Evolutionary conservation across 2,888 invertebrate genomes (phyloP), one percentile per base, ranked within the genome.

Genomic region (Eulithis prunata): DNA sequence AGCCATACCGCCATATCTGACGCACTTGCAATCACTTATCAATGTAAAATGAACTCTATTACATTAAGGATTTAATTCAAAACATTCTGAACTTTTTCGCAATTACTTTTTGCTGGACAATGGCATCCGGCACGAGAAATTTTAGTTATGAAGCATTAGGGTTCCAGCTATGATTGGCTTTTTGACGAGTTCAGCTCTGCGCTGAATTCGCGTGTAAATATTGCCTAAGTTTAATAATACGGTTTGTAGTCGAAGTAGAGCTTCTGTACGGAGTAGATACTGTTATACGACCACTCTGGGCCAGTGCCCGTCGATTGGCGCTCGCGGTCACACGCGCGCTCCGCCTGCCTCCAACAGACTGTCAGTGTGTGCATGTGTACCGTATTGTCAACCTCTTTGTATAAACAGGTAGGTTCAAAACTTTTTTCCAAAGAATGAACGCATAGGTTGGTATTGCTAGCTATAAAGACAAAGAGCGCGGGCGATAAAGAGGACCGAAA

Each of bases 331-430:
- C 88, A 87, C 91, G 90, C 84, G 78, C 77, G 76, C 78, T 77
- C 74, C 75, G 80, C 75, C 77, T 72, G 76, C 80, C 75, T 76
- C 76, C 78, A 80, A 76, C 83, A 79, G 71, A 76, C 78, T 86
- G 81, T 81, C 82, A 75, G 84, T 87, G 87, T 85, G 88, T 86
- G 86, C 84, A 87, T 88, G 87, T 84, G 86, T 87, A 81, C 78
- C 81, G 84, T 82, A 86, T 84, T 85, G 85, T 83, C 88, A 87
- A 86, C 85, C 87, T 87, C 89, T 89, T 90, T 91, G 90, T 90
- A 88, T 89, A 89, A 49, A 90, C 91, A 91, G 91, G 91, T 91
- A 91, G 90, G 90, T 85, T 80, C 80, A 80, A 79, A 85, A 85
- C 81, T 71, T 74, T 72, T 62, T 71, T 71, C 61, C 60, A 41